These are phyloP conservation scores for Porphyrio hochstetteri DNA, from an alignment of 2,113 vertebrate genomes.

Conservation along the genomic window DNA sequence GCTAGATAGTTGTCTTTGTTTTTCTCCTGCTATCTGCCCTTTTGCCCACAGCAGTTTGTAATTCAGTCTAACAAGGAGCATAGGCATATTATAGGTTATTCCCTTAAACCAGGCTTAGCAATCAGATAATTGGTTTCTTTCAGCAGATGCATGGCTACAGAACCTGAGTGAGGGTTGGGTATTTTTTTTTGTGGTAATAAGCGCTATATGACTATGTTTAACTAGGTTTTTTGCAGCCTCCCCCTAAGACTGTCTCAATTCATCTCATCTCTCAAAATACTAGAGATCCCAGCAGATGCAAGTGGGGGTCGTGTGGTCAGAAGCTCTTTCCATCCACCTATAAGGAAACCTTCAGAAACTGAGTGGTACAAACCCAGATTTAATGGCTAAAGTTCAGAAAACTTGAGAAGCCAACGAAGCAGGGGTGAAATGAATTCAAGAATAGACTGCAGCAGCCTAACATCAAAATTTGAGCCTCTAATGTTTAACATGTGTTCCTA, in stretches of 20 bases:
- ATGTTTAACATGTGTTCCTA: slow-evolving; percentile 38
- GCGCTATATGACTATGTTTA: neutral
- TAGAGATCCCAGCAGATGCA: neutral
- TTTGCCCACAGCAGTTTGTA: neutral
- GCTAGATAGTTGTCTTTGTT: neutral
- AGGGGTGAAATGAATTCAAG: slow-evolving; percentile 2
- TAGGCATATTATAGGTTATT: neutral
- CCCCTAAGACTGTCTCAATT: neutral
- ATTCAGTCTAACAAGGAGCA: neutral
- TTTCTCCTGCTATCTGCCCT: neutral
- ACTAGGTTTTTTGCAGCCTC: neutral
- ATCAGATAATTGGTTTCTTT: neutral
- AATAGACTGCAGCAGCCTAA: slow-evolving; percentile 1
- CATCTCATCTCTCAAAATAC: neutral
- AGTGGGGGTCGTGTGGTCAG: neutral
- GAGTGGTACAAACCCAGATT: neutral
- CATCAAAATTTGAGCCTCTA: slow-evolving; percentile 39
- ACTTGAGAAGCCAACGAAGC: neutral
- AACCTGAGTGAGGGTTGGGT: neutral
- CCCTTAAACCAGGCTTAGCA: neutral
- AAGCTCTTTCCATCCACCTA: neutral
- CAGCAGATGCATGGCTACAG: neutral
- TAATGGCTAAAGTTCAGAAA: neutral
- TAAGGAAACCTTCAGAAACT: neutral
- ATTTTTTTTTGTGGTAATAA: neutral